Evolutionary conservation across 2,888 invertebrate species (phyloP), one percentile per base, ranked within the genome.

Genomic region (Drosophila monieri): DNA sequence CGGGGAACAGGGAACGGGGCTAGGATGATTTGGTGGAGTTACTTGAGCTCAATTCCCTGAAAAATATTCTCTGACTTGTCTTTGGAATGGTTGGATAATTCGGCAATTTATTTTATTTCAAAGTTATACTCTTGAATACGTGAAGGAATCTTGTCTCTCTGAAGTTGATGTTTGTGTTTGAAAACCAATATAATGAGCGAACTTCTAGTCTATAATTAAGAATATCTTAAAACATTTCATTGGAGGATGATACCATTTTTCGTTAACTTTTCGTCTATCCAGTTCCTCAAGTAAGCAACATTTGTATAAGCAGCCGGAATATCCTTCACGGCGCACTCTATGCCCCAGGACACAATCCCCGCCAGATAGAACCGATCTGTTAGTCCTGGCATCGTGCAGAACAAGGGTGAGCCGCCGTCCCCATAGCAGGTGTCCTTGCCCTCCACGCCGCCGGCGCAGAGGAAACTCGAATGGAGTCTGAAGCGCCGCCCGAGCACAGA

Each of bases 381-480:
- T 3, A 75, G 37, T 0, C 78, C 80, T 0, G 94, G 94, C 35
- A 89, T 62, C 0, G 73, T 75, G 78, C 96, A 96, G n/a, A 95
- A 95, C 3, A 96, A 90, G 0, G 96, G 95, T 5, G 95, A 95
- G 0, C 96, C 96, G 0, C 96, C 96, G 81, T 96, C 96, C 2
- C 92, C 90, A 12, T 90, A 72, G 53, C 91, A 91, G 0, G 89
- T 88, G 48, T 90, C 90, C 77, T 93, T 93, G 18, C 94, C 95
- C 0, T 89, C 69, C 73, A 94, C 94, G 0, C 96, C 96, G 0
- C 96, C 96, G 0, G 96, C 96, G 81, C 96, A 96, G 67, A 96
- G 93, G 90, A 96, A 96, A 10, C 94, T 94, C 0, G 91, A 78
- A 79, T 96, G 93, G 1, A 97, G 92, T 32, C 91, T 76, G 89